Conservation (phyloP, 2,113 vertebrate genomes). For the Symphodus melops region DNA sequence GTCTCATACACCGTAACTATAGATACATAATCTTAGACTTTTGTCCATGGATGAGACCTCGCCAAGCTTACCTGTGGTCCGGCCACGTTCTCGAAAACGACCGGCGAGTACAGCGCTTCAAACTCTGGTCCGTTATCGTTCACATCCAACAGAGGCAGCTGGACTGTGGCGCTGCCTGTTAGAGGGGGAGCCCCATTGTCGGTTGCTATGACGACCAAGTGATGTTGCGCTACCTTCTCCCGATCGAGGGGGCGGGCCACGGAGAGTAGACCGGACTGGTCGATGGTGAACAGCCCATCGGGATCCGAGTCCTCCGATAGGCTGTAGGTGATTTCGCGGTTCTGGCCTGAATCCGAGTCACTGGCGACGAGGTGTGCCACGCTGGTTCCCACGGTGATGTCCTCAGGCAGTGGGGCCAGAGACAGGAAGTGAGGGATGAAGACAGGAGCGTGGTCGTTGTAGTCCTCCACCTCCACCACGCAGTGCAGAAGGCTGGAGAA, state of each 20-base stretch:
- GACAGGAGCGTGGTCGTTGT: slow-evolving; percentile 89
- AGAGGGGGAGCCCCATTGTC: slow-evolving; percentile 85
- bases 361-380: slow-evolving; percentile 84
- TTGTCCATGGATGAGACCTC: neutral
- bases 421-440: slow-evolving; percentile 87
- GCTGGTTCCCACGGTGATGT: slow-evolving; percentile 84
- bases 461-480: slow-evolving; percentile 89
- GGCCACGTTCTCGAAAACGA: slow-evolving; percentile 87
- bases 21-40: no score
- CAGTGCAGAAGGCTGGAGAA: slow-evolving; percentile 88
- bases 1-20: neutral
- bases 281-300: slow-evolving; percentile 82
- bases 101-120: slow-evolving; percentile 84
- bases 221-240: slow-evolving; percentile 82
- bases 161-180: slow-evolving; percentile 85
- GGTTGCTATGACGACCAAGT: slow-evolving; percentile 85
- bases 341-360: slow-evolving; percentile 88
- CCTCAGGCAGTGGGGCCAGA: slow-evolving; percentile 84
- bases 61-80: slow-evolving; percentile 72
- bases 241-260: slow-evolving; percentile 85
- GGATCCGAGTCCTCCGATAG: slow-evolving; percentile 87
- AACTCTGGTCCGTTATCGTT: slow-evolving; percentile 92
- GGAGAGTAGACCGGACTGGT: slow-evolving; percentile 83
- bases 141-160: slow-evolving; percentile 87
- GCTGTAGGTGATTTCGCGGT: slow-evolving; percentile 87